Evolutionary conservation across 2,888 invertebrate species (phyloP).

Genomic region (Cordilura impudica): DNA sequence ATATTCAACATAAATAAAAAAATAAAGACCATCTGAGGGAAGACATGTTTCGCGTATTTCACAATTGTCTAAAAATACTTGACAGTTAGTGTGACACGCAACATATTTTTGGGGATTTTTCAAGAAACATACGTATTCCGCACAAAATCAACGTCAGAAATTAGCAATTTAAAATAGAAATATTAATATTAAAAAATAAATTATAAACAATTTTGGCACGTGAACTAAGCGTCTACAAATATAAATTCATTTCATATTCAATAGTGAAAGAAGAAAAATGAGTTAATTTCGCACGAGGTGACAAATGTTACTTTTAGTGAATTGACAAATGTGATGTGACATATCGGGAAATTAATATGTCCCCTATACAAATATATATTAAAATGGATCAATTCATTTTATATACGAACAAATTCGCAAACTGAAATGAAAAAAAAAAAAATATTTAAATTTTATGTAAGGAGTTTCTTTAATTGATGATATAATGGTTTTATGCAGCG

Average conservation of each 20-base stretch:
- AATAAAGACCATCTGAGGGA: background rate
- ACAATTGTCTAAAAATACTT: slow-evolving; percentile 22
- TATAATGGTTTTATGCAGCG: no score
- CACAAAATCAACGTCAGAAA: background rate
- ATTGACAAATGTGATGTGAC: slow-evolving; percentile 45
- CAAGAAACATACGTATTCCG: slow-evolving; percentile 19
- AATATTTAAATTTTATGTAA: no score
- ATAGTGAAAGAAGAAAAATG: slow-evolving; percentile 9
- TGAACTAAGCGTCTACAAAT: slow-evolving; percentile 39
- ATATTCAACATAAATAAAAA: slow-evolving; percentile 3
- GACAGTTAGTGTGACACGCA: slow-evolving; percentile 42
- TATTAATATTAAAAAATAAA: background rate
- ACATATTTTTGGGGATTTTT: slow-evolving; percentile 30
- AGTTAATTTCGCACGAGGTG: slow-evolving; percentile 39
- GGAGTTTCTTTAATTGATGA: no score
- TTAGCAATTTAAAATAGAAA: background rate
- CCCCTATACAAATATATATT: background rate
- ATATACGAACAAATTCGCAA: background rate
- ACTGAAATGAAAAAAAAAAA: no score
- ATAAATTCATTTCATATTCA: background rate
- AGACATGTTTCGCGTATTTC: slow-evolving; percentile 29
- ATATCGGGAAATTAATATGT: slow-evolving; percentile 13
- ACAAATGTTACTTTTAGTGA: slow-evolving; percentile 36
- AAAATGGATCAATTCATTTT: slow-evolving; percentile 35
- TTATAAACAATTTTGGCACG: slow-evolving; percentile 28